Evolutionary conservation across 1,140 invertebrate species (phyloP).

Genomic region (Heliconius congener): DNA sequence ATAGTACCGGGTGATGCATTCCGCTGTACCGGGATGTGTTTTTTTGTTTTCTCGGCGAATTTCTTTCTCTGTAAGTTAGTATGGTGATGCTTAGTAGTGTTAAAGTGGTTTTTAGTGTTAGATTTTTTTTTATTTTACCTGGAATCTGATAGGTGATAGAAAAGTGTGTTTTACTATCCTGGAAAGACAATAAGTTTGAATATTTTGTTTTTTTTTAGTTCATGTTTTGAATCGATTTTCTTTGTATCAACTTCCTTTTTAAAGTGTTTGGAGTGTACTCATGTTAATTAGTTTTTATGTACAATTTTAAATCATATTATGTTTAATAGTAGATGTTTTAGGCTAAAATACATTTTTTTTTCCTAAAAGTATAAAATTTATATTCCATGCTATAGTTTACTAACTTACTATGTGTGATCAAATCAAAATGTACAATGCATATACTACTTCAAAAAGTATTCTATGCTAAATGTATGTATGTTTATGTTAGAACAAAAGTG

Average conservation of each 20-base stretch:
- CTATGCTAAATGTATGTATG: neutral
- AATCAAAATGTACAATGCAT: neutral
- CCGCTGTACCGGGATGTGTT: slow-evolving; percentile 61
- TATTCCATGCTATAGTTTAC: neutral
- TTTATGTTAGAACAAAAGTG: neutral
- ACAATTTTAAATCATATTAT: neutral
- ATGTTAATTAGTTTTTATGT: neutral
- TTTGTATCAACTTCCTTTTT: neutral
- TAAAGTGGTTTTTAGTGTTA: neutral
- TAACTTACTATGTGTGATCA: neutral
- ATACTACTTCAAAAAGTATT: neutral
- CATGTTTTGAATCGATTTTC: neutral
- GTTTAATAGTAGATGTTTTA: neutral
- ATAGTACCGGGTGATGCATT: slow-evolving; percentile 54
- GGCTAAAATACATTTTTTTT: neutral
- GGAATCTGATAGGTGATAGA: slow-evolving; percentile 27
- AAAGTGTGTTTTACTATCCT: slow-evolving; percentile 42
- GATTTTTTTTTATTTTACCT: slow-evolving; percentile 32
- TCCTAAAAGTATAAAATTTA: neutral
- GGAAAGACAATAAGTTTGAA: slow-evolving; percentile 29
- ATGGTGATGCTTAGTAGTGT: slow-evolving; percentile 24
- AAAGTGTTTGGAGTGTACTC: neutral
- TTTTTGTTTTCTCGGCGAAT: slow-evolving; percentile 69
- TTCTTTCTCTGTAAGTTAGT: slow-evolving; percentile 67
- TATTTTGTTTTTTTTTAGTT: neutral